Evolutionary conservation across 2,888 invertebrate species (phyloP).

Genomic region (Thelaira solivaga): DNA sequence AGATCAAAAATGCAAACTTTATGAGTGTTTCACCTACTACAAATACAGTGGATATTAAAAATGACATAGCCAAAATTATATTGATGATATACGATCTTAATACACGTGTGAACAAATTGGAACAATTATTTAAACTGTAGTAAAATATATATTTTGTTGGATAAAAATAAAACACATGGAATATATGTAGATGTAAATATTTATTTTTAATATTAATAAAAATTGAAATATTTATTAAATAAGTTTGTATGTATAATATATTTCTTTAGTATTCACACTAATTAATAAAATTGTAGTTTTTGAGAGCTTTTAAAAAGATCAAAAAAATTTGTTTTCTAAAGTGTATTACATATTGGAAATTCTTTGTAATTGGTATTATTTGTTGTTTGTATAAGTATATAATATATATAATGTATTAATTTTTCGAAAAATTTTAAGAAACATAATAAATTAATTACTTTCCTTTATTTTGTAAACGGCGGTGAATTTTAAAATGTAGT

Average conservation of each 20-base stretch:
- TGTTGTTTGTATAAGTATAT: neutral
- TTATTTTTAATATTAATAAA: slow-evolving; percentile 34
- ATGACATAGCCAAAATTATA: slow-evolving; percentile 50
- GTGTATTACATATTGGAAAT: neutral
- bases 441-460: too few species aligned
- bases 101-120: slow-evolving; percentile 49
- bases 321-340: neutral
- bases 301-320: slow-evolving; percentile 22
- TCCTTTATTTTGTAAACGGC: too few species aligned
- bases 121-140: slow-evolving; percentile 14
- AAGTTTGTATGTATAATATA: neutral
- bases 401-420: neutral
- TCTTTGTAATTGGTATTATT: neutral
- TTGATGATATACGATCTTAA: slow-evolving; percentile 51
- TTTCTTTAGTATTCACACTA: slow-evolving; percentile 30
- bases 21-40: slow-evolving; percentile 10
- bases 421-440: too few species aligned
- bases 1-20: slow-evolving; percentile 29
- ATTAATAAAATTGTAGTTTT: slow-evolving; percentile 41
- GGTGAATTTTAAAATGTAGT: too few species aligned
- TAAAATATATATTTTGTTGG: neutral
- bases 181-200: slow-evolving; percentile 44
- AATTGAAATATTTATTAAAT: slow-evolving; percentile 33
- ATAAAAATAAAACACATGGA: slow-evolving; percentile 2
- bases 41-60: slow-evolving; percentile 34